Evolutionary conservation across 2,888 invertebrate species (phyloP).

Genomic region (Dexiosoma caninum): DNA sequence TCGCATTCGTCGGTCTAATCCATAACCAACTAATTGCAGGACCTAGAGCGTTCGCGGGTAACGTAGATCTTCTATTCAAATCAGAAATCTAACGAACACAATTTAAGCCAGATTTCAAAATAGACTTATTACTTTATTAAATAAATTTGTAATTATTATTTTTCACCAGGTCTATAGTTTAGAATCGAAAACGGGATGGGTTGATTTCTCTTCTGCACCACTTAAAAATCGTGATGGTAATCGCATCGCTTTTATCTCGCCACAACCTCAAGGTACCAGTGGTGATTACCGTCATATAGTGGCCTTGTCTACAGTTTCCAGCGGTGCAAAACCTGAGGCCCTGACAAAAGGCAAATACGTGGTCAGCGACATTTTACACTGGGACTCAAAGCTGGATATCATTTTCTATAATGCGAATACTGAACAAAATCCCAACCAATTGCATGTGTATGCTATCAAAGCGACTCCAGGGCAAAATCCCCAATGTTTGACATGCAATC

Average conservation of each 20-base stretch:
- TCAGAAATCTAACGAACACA: neutral
- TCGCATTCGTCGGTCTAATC: slow-evolving; percentile 48
- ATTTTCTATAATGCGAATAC: slow-evolving; percentile 92
- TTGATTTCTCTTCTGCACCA: slow-evolving; percentile 86
- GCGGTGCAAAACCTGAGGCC: slow-evolving; percentile 72
- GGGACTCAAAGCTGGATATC: slow-evolving; percentile 83
- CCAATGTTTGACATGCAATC: slow-evolving; percentile 87
- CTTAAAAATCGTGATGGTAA: slow-evolving; percentile 84
- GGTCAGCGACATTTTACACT: slow-evolving; percentile 85
- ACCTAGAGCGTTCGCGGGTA: slow-evolving; percentile 2
- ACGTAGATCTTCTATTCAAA: slow-evolving; percentile 1
- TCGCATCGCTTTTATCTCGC: slow-evolving; percentile 85
- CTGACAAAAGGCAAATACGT: slow-evolving; percentile 83
- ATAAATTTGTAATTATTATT: neutral
- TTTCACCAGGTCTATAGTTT: slow-evolving; percentile 68
- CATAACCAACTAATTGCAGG: neutral
- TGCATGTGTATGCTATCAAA: slow-evolving; percentile 88
- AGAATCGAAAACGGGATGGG: slow-evolving; percentile 82
- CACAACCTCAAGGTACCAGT: slow-evolving; percentile 79
- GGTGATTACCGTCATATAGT: slow-evolving; percentile 84
- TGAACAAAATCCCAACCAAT: slow-evolving; percentile 85
- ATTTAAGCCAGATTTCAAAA: neutral
- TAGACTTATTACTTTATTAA: neutral
- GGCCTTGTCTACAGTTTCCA: slow-evolving; percentile 78
- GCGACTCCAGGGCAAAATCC: slow-evolving; percentile 77